phyloP scores from a whole-genome alignment of 2,888 invertebrate genomes.

The Pandemis heparana region DNA sequence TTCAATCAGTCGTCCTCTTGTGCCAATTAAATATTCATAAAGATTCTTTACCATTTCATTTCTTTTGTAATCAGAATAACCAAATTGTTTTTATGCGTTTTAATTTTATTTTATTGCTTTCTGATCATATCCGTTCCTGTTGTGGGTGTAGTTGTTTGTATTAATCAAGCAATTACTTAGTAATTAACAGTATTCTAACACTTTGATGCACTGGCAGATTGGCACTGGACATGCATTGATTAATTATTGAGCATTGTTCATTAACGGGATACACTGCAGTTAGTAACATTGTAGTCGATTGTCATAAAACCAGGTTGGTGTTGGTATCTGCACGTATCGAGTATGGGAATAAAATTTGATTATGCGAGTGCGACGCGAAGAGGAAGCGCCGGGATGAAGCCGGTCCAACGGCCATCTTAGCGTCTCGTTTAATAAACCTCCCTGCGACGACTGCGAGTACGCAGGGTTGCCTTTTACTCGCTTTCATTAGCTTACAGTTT shows the following conservation, averaged over 20 bases:
- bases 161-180: not conserved
- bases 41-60: conserved; percentile 45
- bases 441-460: conserved; percentile 74
- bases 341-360: conserved; percentile 34
- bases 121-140: not conserved
- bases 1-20: conserved; percentile 69
- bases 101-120: conserved; percentile 11
- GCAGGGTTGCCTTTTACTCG: conserved; percentile 64
- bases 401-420: conserved; percentile 82
- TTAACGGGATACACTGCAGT: not conserved
- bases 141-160: not conserved
- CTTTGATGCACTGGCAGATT: not conserved
- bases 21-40: conserved; percentile 73
- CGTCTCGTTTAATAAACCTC: conserved; percentile 79
- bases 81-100: conserved; percentile 8
- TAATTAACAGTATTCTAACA: not conserved
- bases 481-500: not conserved
- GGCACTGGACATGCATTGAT: no score
- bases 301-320: not conserved
- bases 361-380: conserved; percentile 68
- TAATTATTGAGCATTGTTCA: not conserved
- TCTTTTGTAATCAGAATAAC: conserved; percentile 8
- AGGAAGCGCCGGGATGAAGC: conserved; percentile 77
- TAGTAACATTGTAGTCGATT: not conserved
- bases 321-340: not conserved